A percentile compares a stretch with the other conserved stretches of the same genome.
These are phyloP conservation scores for Dasysyrphus albostriatus DNA, from an alignment of 2,888 invertebrate genomes.

Conservation along the genomic window DNA sequence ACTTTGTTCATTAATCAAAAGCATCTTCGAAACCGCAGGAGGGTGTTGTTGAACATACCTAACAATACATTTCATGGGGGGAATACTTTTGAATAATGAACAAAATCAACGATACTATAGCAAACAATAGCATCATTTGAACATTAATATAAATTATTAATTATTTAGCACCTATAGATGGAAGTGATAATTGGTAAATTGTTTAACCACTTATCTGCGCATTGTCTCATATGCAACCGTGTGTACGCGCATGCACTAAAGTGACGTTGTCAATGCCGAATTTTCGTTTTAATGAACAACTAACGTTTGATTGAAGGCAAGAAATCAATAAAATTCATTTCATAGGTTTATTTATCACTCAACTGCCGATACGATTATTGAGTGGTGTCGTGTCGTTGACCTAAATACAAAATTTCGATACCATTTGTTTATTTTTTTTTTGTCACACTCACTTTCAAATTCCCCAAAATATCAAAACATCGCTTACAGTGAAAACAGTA, in stretches of 20 bases:
- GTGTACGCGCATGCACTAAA: constrained; percentile 22
- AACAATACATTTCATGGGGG: neutral
- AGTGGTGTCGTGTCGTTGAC: constrained; percentile 43
- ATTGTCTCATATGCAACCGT: constrained; percentile 20
- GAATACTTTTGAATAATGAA: neutral
- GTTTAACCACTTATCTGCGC: constrained; percentile 19
- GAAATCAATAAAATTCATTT: constrained; percentile 19
- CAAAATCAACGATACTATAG: neutral
- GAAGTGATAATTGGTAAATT: neutral
- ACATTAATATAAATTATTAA: neutral
- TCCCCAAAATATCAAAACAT: neutral
- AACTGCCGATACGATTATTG: constrained; percentile 12
- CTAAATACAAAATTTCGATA: constrained; percentile 52
- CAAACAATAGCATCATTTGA: neutral
- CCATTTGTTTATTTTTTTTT: neutral
- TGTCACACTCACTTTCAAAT: neutral
- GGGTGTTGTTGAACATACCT: constrained; percentile 17
- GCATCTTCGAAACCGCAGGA: neutral
- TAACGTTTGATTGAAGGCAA: neutral
- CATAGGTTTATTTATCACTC: constrained; percentile 15
- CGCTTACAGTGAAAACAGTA: neutral
- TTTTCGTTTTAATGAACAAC: constrained; percentile 4
- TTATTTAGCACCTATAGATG: neutral
- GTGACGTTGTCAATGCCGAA: constrained; percentile 31
- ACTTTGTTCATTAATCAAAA: constrained; percentile 26